Evolutionary conservation across 2,113 vertebrate genomes (phyloP), one percentile per base, ranked within the genome.

Genomic region (Heterotis niloticus): DNA sequence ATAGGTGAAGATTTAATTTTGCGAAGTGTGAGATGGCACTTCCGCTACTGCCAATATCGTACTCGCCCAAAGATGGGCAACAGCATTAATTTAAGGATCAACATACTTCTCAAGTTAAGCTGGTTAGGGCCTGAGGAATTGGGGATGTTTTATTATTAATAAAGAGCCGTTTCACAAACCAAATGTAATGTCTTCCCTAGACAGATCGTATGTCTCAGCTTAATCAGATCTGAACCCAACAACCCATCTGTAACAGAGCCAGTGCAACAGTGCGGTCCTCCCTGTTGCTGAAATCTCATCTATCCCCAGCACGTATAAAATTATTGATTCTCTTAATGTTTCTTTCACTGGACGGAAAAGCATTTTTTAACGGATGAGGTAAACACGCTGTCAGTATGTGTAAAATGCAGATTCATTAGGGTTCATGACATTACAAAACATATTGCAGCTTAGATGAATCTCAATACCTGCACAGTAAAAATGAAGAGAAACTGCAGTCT

Each of bases 131-230:
- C 59, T 17, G 13, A 62, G 14, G 64, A 28, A 64, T 23, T 26
- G 34, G 34, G 34, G 34, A 44, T 44, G 57, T 28, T 79, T 54
- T 68, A 64, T 18, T 44, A 73, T 79, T 44, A 73, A 65, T 71
- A n/a, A 74, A 16, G 16, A 74, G 71, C 74, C 59, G 64, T 62
- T 79, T 57, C 59, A 26, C 14, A 54, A 64, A 20, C 18, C 60
- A 62, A 24, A 57, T 75, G 28, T 64, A 65, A 65, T 28, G 52
- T 23, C 52, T 5, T 66, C 17, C 16, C 44, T 44, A 75, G 24
- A 75, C 60, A 66, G 10, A 74, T 65, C 14, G 74, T 57, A 75
- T 70, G 20, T 64, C 60, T 51, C 56, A 52, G 34, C 60, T 65
- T 24, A 62, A 64, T 54, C 64, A 79, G 72, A 59, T 65, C 64